phyloP scores from a whole-genome alignment of 2,113 vertebrate species.

The Donacobius atricapilla region DNA sequence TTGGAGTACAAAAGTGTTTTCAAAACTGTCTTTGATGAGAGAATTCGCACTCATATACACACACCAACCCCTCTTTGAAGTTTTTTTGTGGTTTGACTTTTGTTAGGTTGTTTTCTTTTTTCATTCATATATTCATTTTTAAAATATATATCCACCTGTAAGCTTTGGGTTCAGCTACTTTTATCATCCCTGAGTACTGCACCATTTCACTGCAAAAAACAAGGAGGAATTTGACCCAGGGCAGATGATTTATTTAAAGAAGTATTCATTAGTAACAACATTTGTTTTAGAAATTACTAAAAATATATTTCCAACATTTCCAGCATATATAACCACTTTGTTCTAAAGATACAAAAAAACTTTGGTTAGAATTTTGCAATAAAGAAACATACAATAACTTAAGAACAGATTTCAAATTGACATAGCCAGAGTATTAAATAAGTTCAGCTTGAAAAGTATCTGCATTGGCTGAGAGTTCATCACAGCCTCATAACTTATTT shows the following conservation, averaged over 20 bases:
- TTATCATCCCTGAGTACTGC: neutral
- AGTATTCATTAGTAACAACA: neutral
- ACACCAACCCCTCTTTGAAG: neutral
- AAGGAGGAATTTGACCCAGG: neutral
- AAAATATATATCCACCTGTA: neutral
- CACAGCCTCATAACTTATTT: neutral
- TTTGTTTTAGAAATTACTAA: neutral
- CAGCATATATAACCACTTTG: neutral
- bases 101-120: neutral
- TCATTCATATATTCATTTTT: neutral
- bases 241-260: neutral
- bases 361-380: neutral
- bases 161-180: neutral
- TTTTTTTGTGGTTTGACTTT: neutral
- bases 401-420: neutral
- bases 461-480: neutral
- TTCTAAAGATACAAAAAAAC: neutral
- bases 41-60: neutral
- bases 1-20: neutral
- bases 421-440: neutral
- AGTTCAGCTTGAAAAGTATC: neutral
- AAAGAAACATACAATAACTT: neutral
- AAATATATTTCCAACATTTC: neutral
- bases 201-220: neutral
- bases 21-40: neutral